Evolutionary conservation across 2,888 invertebrate species (phyloP).

Genomic region (Vanessa cardui): DNA sequence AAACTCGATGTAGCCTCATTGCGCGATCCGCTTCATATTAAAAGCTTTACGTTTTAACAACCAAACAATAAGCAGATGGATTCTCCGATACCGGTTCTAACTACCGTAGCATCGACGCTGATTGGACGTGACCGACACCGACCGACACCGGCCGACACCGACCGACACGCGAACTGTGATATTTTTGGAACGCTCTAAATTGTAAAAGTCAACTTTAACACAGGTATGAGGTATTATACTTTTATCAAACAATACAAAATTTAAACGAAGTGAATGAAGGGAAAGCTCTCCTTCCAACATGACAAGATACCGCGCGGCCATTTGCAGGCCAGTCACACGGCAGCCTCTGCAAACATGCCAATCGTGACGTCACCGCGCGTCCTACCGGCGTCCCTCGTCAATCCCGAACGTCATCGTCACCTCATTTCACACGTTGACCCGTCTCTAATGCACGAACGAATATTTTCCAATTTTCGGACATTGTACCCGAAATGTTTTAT

Average conservation of each 20-base stretch:
- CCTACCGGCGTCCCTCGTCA: neutral
- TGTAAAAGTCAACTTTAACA: neutral
- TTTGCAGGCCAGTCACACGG: neutral
- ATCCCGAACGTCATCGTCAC: neutral
- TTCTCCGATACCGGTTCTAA: too few relatives aligned
- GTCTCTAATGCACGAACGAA: neutral
- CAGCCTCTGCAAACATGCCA: conserved; percentile 17
- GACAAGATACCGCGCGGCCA: neutral
- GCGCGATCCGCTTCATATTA: neutral
- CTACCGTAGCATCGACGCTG: too few relatives aligned
- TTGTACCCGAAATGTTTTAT: neutral
- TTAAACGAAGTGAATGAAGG: too few relatives aligned
- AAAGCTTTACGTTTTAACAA: conserved; percentile 1
- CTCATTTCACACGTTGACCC: conserved; percentile 6
- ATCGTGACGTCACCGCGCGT: neutral
- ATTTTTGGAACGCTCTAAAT: neutral
- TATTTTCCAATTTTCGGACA: neutral
- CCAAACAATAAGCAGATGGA: neutral
- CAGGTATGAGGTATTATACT: neutral
- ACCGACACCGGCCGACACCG: too few relatives aligned
- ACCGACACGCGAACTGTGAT: too few relatives aligned
- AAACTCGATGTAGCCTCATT: neutral
- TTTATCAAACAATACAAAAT: neutral
- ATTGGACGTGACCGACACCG: too few relatives aligned
- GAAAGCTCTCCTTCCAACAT: too few relatives aligned